These are phyloP conservation scores for Scartelaos histophorus DNA, from an alignment of 2,113 vertebrate genomes.

Conservation along the genomic window DNA sequence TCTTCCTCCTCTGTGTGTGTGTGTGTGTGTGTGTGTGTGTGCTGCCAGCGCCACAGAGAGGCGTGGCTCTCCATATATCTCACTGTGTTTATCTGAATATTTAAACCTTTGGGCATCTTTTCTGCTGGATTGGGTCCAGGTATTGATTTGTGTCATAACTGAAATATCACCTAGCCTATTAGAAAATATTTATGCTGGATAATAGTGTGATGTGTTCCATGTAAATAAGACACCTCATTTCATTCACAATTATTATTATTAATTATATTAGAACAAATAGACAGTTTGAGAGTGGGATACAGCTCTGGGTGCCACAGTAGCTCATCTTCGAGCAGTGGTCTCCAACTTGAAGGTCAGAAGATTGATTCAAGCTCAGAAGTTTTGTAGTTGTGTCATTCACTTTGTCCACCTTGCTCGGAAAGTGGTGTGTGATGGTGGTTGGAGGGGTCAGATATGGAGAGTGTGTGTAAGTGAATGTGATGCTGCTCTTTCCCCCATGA, in stretches of 20 bases:
- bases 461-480: conserved; percentile 4
- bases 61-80: conserved; percentile 24
- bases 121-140: conserved; percentile 22
- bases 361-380: too few species aligned
- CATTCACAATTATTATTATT: neutral
- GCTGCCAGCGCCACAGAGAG: conserved; percentile 16
- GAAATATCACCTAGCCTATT: conserved; percentile 41
- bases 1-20: neutral
- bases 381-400: too few species aligned
- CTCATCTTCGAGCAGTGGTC: too few species aligned
- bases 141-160: conserved; percentile 50
- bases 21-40: conserved; percentile 45
- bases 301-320: too few species aligned
- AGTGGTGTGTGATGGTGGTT: too few species aligned
- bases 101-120: conserved; percentile 49
- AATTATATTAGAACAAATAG: too few species aligned
- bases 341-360: too few species aligned
- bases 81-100: conserved; percentile 43
- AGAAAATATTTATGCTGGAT: neutral
- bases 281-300: too few species aligned
- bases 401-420: too few species aligned
- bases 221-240: neutral
- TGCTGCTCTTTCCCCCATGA: conserved; percentile 40
- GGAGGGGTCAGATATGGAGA: too few species aligned
- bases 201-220: neutral